A percentile compares a stretch with the other conserved stretches of the same genome.
Evolutionary conservation across 2,113 vertebrate species (phyloP).

Genomic region (Lipophrys pholis): DNA sequence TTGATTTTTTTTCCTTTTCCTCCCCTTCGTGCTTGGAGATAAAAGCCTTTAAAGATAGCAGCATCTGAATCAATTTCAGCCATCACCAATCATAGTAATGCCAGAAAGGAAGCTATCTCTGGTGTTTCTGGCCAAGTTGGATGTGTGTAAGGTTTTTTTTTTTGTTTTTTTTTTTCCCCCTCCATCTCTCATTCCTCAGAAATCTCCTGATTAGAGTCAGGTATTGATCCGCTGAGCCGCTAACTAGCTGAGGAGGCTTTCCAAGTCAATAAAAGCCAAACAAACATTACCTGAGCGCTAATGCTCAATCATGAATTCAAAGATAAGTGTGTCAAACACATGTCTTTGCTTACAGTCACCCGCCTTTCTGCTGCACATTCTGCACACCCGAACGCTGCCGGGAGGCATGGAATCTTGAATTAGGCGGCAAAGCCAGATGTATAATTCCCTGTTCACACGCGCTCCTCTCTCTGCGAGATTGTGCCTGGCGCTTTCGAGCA

Average conservation of each 20-base stretch:
- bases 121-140: conserved; percentile 34
- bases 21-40: conserved; percentile 30
- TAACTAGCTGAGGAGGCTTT: conserved; percentile 16
- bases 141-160: conserved; percentile 5
- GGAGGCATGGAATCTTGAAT: conserved; percentile 45
- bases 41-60: conserved; percentile 55
- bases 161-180: no score
- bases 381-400: conserved; percentile 21
- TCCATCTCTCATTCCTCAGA: conserved; percentile 13
- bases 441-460: conserved; percentile 28
- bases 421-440: conserved; percentile 37
- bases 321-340: conserved; percentile 11
- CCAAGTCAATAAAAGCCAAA: neutral
- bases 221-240: conserved; percentile 22
- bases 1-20: neutral
- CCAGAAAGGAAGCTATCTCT: conserved; percentile 21
- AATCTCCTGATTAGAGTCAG: conserved; percentile 22
- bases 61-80: conserved; percentile 56
- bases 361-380: conserved; percentile 17
- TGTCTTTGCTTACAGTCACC: neutral
- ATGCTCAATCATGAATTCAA: neutral
- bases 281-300: conserved; percentile 9
- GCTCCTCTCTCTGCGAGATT: conserved; percentile 8
- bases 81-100: conserved; percentile 25
- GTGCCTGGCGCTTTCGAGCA: conserved; percentile 7